Evolutionary conservation across 1,140 invertebrate species (phyloP).

Genomic region (Stenopsyche tienmushanensis): DNA sequence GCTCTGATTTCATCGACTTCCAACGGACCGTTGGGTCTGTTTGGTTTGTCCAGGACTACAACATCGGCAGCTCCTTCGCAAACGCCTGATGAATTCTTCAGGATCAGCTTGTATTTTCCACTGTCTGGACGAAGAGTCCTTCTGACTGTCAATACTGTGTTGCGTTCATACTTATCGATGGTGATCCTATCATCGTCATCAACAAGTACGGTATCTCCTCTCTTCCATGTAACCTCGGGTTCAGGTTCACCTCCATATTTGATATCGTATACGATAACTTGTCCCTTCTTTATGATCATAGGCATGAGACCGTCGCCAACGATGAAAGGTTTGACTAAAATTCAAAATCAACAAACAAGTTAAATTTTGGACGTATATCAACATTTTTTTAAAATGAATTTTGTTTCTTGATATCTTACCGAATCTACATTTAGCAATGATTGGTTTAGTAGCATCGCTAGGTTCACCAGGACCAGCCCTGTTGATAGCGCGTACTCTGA

Average conservation of each 20-base stretch:
- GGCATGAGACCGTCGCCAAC: slow-evolving; percentile 80
- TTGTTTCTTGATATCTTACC: slow-evolving; percentile 44
- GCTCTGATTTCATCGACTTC: slow-evolving; percentile 84
- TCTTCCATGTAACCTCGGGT: slow-evolving; percentile 83
- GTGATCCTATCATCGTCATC: slow-evolving; percentile 66
- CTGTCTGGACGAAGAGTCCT: slow-evolving; percentile 84
- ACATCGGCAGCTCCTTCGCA: slow-evolving; percentile 84
- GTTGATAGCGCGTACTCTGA: slow-evolving; percentile 93
- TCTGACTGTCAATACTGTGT: slow-evolving; percentile 87
- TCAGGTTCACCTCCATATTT: slow-evolving; percentile 94
- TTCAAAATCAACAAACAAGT: slow-evolving; percentile 10
- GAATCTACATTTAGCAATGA: slow-evolving; percentile 93
- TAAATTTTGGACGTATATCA: neutral
- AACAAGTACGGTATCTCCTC: slow-evolving; percentile 68
- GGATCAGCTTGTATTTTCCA: slow-evolving; percentile 83
- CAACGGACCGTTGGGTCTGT: slow-evolving; percentile 80
- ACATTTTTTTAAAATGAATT: neutral
- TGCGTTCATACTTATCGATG: slow-evolving; percentile 87
- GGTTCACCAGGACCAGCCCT: slow-evolving; percentile 94
- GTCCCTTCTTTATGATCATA: slow-evolving; percentile 91
- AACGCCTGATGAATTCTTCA: slow-evolving; percentile 82
- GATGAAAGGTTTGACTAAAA: slow-evolving; percentile 85
- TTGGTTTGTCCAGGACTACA: slow-evolving; percentile 87
- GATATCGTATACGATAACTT: slow-evolving; percentile 89
- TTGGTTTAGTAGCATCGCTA: slow-evolving; percentile 91